These are phyloP conservation scores for Dreissena polymorpha DNA, from an alignment of 1,140 invertebrate species.

Conservation along the genomic window DNA sequence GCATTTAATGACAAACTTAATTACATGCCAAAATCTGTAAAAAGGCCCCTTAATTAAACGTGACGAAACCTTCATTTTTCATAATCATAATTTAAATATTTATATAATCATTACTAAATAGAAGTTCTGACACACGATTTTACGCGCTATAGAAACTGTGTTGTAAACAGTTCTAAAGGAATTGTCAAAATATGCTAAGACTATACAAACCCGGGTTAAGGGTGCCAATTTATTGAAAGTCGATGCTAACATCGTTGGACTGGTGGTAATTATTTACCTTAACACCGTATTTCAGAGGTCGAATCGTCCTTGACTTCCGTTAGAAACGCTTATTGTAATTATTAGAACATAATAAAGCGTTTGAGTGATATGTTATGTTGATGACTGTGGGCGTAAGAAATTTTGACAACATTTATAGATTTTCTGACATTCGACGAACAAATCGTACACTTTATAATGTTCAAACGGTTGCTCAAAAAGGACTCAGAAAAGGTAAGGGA, in stretches of 20 bases:
- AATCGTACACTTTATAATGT: background rate
- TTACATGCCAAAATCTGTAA: no score
- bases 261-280: constrained; percentile 37
- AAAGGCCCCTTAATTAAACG: no score
- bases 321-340: constrained; percentile 12
- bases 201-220: constrained; percentile 14
- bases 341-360: background rate
- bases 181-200: no score
- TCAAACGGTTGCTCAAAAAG: constrained; percentile 38
- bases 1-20: no score
- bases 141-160: no score
- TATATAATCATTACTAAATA: no score
- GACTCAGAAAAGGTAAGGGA: constrained; percentile 32
- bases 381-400: constrained; percentile 8
- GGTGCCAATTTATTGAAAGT: constrained; percentile 27
- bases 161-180: no score
- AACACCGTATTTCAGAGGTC: constrained; percentile 47
- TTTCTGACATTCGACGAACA: no score
- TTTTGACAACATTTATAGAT: background rate
- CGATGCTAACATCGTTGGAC: constrained; percentile 48
- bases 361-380: background rate
- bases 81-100: no score
- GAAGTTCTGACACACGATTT: no score
- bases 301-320: constrained; percentile 55
- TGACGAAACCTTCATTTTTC: no score